Percentiles rank a stretch among this genome's conserved stretches.
These are phyloP conservation scores for Misgurnus anguillicaudatus DNA, from an alignment of 2,113 vertebrate species.

Conservation along the genomic window DNA sequence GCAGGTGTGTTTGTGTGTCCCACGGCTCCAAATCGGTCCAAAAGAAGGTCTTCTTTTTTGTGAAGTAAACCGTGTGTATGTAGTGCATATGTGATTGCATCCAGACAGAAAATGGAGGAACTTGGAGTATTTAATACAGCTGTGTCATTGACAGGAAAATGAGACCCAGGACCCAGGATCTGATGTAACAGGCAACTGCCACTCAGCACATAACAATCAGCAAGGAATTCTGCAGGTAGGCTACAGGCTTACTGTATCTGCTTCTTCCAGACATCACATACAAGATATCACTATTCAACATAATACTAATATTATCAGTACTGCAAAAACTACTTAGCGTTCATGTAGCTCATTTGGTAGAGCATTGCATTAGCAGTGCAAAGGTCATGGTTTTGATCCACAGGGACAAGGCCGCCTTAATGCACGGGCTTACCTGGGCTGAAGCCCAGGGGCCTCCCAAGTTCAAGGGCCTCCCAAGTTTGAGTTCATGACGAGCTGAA, in stretches of 20 bases:
- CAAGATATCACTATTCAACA: neutral
- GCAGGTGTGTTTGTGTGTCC: conserved; percentile 11
- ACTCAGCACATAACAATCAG: conserved; percentile 60
- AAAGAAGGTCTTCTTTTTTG: neutral
- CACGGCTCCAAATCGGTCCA: neutral
- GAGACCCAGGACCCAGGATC: conserved; percentile 68
- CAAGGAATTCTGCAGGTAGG: conserved; percentile 55
- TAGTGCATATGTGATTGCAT: conserved; percentile 12
- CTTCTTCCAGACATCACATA: neutral
- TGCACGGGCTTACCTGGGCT: too few relatives aligned
- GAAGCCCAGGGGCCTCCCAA: too few relatives aligned
- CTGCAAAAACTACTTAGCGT: neutral
- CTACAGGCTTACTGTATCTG: neutral
- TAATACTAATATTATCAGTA: conserved; percentile 2
- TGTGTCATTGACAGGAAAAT: conserved; percentile 60
- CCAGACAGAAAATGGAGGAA: neutral
- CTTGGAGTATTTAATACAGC: conserved; percentile 3
- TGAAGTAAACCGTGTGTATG: neutral
- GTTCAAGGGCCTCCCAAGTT: too few relatives aligned
- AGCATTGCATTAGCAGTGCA: too few relatives aligned
- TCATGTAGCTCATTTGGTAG: too few relatives aligned
- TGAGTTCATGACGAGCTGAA: too few relatives aligned
- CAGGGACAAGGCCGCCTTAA: too few relatives aligned
- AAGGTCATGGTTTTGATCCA: too few relatives aligned
- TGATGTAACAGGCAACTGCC: conserved; percentile 66